Conservation (phyloP, 35 echinoderm and acorn worm species). For the Diadema setosum region DNA sequence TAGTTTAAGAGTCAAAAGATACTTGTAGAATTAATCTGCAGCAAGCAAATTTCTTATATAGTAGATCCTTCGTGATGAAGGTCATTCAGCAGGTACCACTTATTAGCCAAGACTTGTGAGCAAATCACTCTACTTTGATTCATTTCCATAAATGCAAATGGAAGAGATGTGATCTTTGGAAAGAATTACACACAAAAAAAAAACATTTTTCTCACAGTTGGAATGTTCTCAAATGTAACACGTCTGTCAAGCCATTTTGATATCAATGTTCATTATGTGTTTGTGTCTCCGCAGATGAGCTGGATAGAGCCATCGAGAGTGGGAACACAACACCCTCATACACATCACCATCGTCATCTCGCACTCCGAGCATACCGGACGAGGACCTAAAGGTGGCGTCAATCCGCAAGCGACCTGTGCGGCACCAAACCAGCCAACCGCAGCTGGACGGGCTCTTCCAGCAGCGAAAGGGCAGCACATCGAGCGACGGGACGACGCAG, state of each 20-base stretch:
- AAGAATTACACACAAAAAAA: too few relatives aligned
- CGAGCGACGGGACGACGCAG: background rate
- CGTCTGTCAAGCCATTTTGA: background rate
- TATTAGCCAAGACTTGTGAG: too few relatives aligned
- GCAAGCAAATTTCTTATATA: too few relatives aligned
- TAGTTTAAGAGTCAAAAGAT: too few relatives aligned
- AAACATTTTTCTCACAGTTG: too few relatives aligned
- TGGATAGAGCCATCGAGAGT: conserved; percentile 26
- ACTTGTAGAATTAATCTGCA: too few relatives aligned
- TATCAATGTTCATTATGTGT: background rate
- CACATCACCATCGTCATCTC: background rate
- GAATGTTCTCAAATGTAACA: too few relatives aligned
- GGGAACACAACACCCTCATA: background rate
- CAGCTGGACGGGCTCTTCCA: conserved; percentile 33
- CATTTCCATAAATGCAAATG: too few relatives aligned
- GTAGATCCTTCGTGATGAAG: too few relatives aligned
- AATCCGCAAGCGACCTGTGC: conserved; percentile 48
- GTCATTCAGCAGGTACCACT: too few relatives aligned
- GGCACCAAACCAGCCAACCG: conserved; percentile 32
- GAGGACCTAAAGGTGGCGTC: conserved; percentile 11
- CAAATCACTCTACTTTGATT: too few relatives aligned
- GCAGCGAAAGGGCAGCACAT: conserved; percentile 26
- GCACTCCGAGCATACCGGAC: background rate
- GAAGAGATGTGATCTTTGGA: too few relatives aligned
- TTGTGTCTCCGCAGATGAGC: background rate